A percentile compares a stretch with the other conserved stretches of the same genome.
These are phyloP conservation scores for Macrostomum lignano DNA, from an alignment of 1,140 invertebrate species.

Conservation along the genomic window DNA sequence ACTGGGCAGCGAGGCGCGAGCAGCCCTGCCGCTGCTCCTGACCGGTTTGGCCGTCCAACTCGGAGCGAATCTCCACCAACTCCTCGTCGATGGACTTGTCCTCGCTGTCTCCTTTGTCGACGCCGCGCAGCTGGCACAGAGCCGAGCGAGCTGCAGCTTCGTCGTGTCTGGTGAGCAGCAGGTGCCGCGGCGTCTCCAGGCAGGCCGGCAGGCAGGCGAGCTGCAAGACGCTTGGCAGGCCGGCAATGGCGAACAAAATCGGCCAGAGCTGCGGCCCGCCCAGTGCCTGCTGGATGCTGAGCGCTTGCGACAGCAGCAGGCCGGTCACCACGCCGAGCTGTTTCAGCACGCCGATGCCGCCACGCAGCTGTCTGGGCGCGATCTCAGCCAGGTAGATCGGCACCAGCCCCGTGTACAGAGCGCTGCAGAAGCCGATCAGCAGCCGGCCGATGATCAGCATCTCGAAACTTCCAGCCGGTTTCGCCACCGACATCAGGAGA, in stretches of 20 bases:
- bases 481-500: slow-evolving; percentile 69
- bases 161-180: no score
- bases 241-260: slow-evolving; percentile 2
- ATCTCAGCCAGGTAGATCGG: slow-evolving; percentile 12
- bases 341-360: slow-evolving; percentile 10
- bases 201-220: no score
- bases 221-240: no score
- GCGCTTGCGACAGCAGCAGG: neutral
- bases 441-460: slow-evolving; percentile 82
- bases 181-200: no score
- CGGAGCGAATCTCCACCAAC: no score
- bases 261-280: slow-evolving; percentile 2
- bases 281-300: neutral
- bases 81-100: no score
- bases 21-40: no score
- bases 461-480: slow-evolving; percentile 65
- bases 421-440: slow-evolving; percentile 51
- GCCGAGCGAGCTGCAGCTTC: no score
- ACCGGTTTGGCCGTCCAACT: no score
- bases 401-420: slow-evolving; percentile 13
- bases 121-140: no score
- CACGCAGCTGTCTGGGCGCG: slow-evolving; percentile 8
- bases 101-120: no score
- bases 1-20: no score
- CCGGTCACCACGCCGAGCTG: slow-evolving; percentile 8